These are phyloP conservation scores for Saxidomus purpurata DNA, from an alignment of 1,140 invertebrate genomes.

Conservation along the genomic window DNA sequence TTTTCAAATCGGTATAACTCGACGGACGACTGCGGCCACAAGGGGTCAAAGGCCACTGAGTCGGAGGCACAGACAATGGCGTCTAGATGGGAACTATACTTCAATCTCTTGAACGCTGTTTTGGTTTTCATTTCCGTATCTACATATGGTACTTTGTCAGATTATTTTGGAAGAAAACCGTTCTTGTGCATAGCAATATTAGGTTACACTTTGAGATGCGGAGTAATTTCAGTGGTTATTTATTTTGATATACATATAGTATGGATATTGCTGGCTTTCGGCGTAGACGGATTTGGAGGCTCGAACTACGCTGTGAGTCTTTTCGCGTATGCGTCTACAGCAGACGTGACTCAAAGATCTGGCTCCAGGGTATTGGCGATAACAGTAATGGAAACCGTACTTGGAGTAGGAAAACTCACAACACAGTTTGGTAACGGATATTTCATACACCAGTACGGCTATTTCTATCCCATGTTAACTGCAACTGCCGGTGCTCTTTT, in stretches of 20 bases:
- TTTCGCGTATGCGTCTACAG: background rate
- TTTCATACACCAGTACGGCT: constrained; percentile 44
- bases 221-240: constrained; percentile 6
- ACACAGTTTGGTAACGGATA: constrained; percentile 39
- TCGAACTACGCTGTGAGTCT: background rate
- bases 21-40: background rate
- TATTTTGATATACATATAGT: constrained; percentile 40
- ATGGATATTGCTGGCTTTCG: constrained; percentile 28
- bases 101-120: constrained; percentile 21
- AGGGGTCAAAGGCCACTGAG: background rate
- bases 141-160: constrained; percentile 25
- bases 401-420: constrained; percentile 6
- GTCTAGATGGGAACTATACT: constrained; percentile 23
- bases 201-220: constrained; percentile 6
- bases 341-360: constrained; percentile 11
- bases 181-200: constrained; percentile 11
- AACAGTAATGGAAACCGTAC: background rate
- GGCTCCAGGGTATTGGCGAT: background rate
- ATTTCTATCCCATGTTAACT: constrained; percentile 30
- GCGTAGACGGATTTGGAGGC: constrained; percentile 4
- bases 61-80: background rate
- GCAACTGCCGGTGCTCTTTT: background rate
- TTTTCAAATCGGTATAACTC: background rate
- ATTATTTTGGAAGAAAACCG: constrained; percentile 21
- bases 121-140: constrained; percentile 16